Percentiles rank a stretch among this genome's conserved stretches.
Conservation (phyloP, 1,140 invertebrate genomes). For the Cyclina sinensis region DNA sequence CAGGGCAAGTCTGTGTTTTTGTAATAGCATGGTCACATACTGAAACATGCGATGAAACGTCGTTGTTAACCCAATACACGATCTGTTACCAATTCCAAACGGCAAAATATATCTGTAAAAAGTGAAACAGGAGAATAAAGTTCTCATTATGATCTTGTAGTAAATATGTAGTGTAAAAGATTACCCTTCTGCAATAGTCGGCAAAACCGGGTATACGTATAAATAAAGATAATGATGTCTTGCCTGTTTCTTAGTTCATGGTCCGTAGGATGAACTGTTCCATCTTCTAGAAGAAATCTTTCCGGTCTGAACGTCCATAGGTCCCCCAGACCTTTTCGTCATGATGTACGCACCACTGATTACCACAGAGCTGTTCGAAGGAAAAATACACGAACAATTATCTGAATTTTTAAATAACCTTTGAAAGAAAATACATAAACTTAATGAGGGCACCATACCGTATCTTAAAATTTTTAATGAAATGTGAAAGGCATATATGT, state of each 20-base stretch:
- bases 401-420: too few relatives aligned
- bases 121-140: too few relatives aligned
- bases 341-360: conserved; percentile 56
- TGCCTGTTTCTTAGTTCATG: conserved; percentile 69
- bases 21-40: conserved; percentile 75
- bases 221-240: too few relatives aligned
- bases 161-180: too few relatives aligned
- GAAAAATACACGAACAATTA: neutral
- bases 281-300: conserved; percentile 84
- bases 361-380: conserved; percentile 33
- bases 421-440: too few relatives aligned
- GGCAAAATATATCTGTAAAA: conserved; percentile 73
- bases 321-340: conserved; percentile 89
- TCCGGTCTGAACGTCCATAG: conserved; percentile 91
- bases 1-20: conserved; percentile 76
- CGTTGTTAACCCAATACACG: conserved; percentile 78
- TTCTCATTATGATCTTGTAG: too few relatives aligned
- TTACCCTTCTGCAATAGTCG: too few relatives aligned
- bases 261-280: conserved; percentile 64
- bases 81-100: conserved; percentile 77
- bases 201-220: too few relatives aligned
- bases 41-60: conserved; percentile 78
- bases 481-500: too few relatives aligned
- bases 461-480: too few relatives aligned
- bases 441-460: too few relatives aligned